These are phyloP conservation scores for Salvelinus fontinalis DNA, from an alignment of 2,113 vertebrate species.

Conservation along the genomic window DNA sequence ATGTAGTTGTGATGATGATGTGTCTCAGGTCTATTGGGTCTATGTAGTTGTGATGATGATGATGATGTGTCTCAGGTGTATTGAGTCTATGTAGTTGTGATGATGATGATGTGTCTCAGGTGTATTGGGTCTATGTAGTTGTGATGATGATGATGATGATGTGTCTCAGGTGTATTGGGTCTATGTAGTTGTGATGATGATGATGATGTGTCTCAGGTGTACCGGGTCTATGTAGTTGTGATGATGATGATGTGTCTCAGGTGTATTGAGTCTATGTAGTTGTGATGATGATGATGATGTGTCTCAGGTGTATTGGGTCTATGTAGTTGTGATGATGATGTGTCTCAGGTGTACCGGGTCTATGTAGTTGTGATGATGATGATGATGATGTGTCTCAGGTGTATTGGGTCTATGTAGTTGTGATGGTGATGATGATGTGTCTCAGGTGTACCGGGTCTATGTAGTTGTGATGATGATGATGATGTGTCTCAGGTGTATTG, in stretches of 20 bases:
- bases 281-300: background rate
- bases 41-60: too few species aligned
- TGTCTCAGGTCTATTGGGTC: too few species aligned
- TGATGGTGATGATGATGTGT: too few species aligned
- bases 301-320: background rate
- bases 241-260: too few species aligned
- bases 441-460: too few species aligned
- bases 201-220: background rate
- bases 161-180: conserved; percentile 87
- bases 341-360: conserved; percentile 64
- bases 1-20: too few species aligned
- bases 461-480: too few species aligned
- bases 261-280: background rate
- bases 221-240: background rate
- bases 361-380: too few species aligned
- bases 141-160: too few species aligned
- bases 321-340: background rate
- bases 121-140: background rate
- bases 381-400: too few species aligned
- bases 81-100: background rate
- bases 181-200: conserved; percentile 61
- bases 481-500: background rate
- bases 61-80: background rate
- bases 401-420: too few species aligned
- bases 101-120: background rate